Evolutionary conservation across 2,113 vertebrate genomes (phyloP), one percentile per base, ranked within the genome.

Genomic region (Callorhinus ursinus): DNA sequence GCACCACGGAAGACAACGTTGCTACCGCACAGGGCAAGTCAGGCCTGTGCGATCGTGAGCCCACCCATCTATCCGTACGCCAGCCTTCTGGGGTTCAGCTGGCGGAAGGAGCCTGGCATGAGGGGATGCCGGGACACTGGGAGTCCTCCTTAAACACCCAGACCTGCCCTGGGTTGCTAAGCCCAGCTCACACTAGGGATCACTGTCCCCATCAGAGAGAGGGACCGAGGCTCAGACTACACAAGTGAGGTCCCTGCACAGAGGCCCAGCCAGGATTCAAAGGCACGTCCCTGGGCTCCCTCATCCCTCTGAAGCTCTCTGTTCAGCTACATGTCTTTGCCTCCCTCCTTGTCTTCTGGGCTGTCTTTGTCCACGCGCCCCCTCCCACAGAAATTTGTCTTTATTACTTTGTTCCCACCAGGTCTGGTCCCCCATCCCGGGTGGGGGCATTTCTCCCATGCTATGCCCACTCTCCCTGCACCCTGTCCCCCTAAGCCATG

Each of bases 301-400:
- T 39, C 10, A 0, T 16, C 3, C 26, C n/a, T 13, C 53, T 9
- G 21, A 57, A 51, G 55, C 72, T 19, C 9, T 46, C 12, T 42
- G 15, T 88, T 61, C 33, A 24, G 15, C 33, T 49, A 1, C n/a
- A 0, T 2, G 15, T 49, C 65, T 28, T 16, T 36, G 65, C 2
- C 39, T 46, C n/a, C 15, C 11, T 0, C 3, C 16, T 33, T 21
- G 18, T 18, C 61, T 8, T 18, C 55, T 69, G 42, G 69, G 22
- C 22, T 5, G 4, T 0, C 51, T 61, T 31, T 1, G 4, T 42
- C n/a, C 31, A 15, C 2, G 36, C 36, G 2, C 36, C 33, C 42
- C 55, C 33, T 36, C 55, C 18, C 9, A 39, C 31, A 55, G 76
- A 80, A 65, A 36, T 46, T 0, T 4, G 61, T 46, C 71, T 76